Evolutionary conservation across 2,113 vertebrate species (phyloP).

Genomic region (Leptobrachium ailaonicum): DNA sequence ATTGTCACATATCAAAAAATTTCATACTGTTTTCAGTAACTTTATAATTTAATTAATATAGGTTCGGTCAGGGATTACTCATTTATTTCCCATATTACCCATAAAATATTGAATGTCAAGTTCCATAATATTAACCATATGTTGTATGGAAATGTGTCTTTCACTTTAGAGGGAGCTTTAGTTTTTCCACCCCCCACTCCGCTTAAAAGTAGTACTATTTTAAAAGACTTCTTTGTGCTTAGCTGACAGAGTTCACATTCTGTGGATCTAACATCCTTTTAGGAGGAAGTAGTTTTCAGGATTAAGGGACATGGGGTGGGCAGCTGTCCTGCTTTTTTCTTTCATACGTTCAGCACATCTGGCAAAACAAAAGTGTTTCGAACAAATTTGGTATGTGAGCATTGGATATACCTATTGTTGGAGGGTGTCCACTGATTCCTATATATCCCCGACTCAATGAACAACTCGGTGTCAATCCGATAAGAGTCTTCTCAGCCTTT

Average conservation of each 20-base stretch:
- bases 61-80: too few species aligned
- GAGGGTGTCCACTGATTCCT: too few species aligned
- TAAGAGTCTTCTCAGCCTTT: not conserved
- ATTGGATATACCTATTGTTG: constrained; percentile 34
- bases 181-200: constrained; percentile 12
- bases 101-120: not conserved
- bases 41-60: too few species aligned
- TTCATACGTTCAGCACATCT: constrained; percentile 45
- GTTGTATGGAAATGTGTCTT: not conserved
- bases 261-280: constrained; percentile 28
- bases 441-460: constrained; percentile 15
- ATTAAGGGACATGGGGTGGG: constrained; percentile 35
- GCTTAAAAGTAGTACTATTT: constrained; percentile 27
- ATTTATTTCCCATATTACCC: too few species aligned
- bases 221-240: constrained; percentile 46
- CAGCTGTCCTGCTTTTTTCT: constrained; percentile 36
- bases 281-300: constrained; percentile 43
- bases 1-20: too few species aligned
- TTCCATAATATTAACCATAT: constrained; percentile 28
- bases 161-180: constrained; percentile 18
- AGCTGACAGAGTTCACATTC: constrained; percentile 41
- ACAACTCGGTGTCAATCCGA: not conserved
- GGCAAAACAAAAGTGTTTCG: constrained; percentile 43
- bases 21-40: too few species aligned
- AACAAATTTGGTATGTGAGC: not conserved